Evolutionary conservation across 2,113 vertebrate genomes (phyloP), one percentile per base, ranked within the genome.

Genomic region (Seriola dumerili): DNA sequence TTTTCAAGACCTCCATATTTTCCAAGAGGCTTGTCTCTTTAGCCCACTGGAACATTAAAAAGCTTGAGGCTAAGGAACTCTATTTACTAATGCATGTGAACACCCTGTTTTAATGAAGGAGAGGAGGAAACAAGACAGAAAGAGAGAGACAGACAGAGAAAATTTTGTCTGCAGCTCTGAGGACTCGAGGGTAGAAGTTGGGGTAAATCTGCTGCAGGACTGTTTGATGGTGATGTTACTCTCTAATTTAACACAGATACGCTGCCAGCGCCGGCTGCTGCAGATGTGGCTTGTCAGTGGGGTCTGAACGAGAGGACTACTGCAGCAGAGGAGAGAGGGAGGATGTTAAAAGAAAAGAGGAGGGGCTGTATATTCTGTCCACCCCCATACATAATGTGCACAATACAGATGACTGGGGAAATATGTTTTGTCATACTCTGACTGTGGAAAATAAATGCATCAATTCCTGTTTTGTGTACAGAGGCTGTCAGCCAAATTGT

Each of bases 21-120:
- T 89, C 79, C 72, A 82, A 72, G 34, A 83, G 70, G 72, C 48
- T 76, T 69, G 40, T 81, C 71, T 78, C 54, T 72, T 50, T 48
- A 61, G 75, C 80, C 81, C 72, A 70, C 40, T 84, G 78, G 85
- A 90, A 89, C 72, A 84, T 71, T 73, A 69, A 86, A 70, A 85
- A 81, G 86, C 89, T 93, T 46, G 40, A 0, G 82, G 90, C 73
- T n/a, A 72, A 78, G 79, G 80, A 75, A 82, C 89, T 88, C 48
- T 86, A 85, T 89, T 91, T 91, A 86, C 85, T 88, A 88, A 92
- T 92, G 91, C 90, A 90, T 89, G 88, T 71, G 74, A 88, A 81
- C 80, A 76, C 86, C 65, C 69, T 54, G 79, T 81, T 87, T 82
- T 92, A 91, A 92, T 89, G 85, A 92, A 83, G 82, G 57, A 64